phyloP scores from a whole-genome alignment of 1,140 invertebrate genomes.

The Drosophila sucinea region DNA sequence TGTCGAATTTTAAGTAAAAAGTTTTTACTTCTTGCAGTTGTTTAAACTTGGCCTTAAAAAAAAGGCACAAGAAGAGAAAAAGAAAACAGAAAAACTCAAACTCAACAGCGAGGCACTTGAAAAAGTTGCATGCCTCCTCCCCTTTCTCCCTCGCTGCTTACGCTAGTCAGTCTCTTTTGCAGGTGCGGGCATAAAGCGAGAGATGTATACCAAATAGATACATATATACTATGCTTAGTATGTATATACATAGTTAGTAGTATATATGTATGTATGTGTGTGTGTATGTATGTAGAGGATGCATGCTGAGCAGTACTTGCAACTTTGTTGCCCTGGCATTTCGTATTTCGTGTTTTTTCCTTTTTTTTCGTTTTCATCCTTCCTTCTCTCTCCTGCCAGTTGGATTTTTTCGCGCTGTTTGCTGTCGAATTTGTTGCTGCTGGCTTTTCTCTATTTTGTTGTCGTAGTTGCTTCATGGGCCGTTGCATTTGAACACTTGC shows the following conservation, averaged over 20 bases:
- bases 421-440: slow-evolving; percentile 62
- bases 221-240: slow-evolving; percentile 25
- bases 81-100: slow-evolving; percentile 13
- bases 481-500: slow-evolving; percentile 74
- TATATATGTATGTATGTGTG: slow-evolving; percentile 9
- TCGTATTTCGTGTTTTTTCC: slow-evolving; percentile 35
- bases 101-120: slow-evolving; percentile 44
- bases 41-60: slow-evolving; percentile 54
- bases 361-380: slow-evolving; percentile 15
- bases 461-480: slow-evolving; percentile 69
- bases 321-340: slow-evolving; percentile 61
- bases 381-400: slow-evolving; percentile 18
- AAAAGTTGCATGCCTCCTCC: slow-evolving; percentile 41
- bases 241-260: slow-evolving; percentile 9
- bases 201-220: slow-evolving; percentile 10
- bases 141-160: not conserved
- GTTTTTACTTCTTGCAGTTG: slow-evolving; percentile 54
- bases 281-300: slow-evolving; percentile 30
- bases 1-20: slow-evolving; percentile 58
- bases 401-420: slow-evolving; percentile 32
- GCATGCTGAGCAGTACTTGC: slow-evolving; percentile 50
- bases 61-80: not conserved
- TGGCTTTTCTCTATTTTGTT: slow-evolving; percentile 53
- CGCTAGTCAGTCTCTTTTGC: slow-evolving; percentile 30
- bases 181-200: slow-evolving; percentile 35